Evolutionary conservation across 2,888 invertebrate species (phyloP), one percentile per base, ranked within the genome.

Genomic region (Tachina fera): DNA sequence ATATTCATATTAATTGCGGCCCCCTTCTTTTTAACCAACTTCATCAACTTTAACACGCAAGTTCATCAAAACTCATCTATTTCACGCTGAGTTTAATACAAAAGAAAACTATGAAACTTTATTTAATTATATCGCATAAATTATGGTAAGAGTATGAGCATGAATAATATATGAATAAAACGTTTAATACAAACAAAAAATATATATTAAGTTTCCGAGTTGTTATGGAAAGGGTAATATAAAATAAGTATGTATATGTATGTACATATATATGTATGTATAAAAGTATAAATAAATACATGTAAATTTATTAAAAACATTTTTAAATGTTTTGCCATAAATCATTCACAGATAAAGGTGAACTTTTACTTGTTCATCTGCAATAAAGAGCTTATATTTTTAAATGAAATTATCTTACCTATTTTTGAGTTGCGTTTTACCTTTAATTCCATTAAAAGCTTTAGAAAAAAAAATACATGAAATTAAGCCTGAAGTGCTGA

Each of bases 401-500:
- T 43, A 39, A 65, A 45, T 45, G 14, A 53, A 45, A 53, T 75
- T 53, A 53, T 53, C 39, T 14, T 61, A 49, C 9, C 11, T 43
- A 13, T 22, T 19, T 61, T 22, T 43, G 11, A 43, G 3, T 22
- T 43, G 11, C 43, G 3, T 60, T 19, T 16, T 19, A 22, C 39
- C 16, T 51, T 76, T 56, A 65, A 65, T 65, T n/a, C 22, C 11
- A 22, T 53, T 31, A 65, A 65, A 39, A 22, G 19, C 19, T 39
- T 11, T 68, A n/a, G 9, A 1, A 31, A 58, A 31, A 13, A 31
- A 45, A 51, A 56, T 31, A 31, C 19, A 43, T 31, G 8, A 79
- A 79, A 79, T 79, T 79, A 79, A 72, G 56, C 9, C 79, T 31
- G 31, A 79, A 79, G 79, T 79, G 79, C 79, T 79, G 65, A 79